Conservation (phyloP, 2,797 vertebrate species). For the Ptychobarbus kaznakovi region DNA sequence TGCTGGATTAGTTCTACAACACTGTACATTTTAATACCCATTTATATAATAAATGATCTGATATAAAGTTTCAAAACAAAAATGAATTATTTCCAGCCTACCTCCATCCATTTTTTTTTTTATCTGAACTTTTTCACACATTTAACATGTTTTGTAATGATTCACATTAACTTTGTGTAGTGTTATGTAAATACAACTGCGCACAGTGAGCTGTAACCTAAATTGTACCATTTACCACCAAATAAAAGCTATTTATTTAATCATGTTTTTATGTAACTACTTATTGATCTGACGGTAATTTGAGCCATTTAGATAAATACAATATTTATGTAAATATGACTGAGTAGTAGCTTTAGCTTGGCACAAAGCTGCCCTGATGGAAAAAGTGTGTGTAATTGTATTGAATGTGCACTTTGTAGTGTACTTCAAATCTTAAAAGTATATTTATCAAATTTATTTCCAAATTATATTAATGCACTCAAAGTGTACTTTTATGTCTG, state of each 20-base stretch:
- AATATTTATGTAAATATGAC: not conserved
- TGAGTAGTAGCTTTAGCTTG: not conserved
- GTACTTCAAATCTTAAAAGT: not conserved
- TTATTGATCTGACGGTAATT: not conserved
- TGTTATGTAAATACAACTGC: not conserved
- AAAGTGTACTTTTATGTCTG: too few species aligned
- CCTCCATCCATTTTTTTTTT: not conserved
- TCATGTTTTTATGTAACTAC: not conserved
- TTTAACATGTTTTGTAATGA: not conserved
- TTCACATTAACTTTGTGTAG: not conserved
- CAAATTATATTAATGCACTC: too few species aligned
- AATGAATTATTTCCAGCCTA: not conserved
- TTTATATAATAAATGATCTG: not conserved
- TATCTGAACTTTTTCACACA: not conserved
- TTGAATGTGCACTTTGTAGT: not conserved
- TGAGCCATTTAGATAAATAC: not conserved
- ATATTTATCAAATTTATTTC: too few species aligned
- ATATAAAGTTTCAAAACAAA: not conserved
- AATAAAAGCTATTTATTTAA: conserved; percentile 31
- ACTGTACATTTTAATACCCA: too few species aligned
- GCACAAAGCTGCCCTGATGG: not conserved
- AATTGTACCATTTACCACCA: not conserved
- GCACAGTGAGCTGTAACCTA: not conserved
- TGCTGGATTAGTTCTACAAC: not conserved
- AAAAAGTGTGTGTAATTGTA: not conserved